Evolutionary conservation across 2,888 invertebrate species (phyloP).

Genomic region (Phaonia tiefii): DNA sequence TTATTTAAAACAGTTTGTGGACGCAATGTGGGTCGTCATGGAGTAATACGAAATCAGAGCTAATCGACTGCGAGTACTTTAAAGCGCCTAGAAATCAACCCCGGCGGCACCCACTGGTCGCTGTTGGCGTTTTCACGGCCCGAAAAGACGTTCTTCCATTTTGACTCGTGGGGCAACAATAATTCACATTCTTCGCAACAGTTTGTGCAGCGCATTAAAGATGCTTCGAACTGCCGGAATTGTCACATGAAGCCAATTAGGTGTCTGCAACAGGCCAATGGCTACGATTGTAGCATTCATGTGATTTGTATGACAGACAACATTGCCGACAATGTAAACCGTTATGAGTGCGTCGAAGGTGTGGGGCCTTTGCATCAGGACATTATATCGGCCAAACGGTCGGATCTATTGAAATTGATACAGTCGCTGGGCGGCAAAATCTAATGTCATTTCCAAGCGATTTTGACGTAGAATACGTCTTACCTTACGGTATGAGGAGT

Average conservation of each 20-base stretch:
- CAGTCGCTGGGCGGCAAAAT: slow-evolving; percentile 80
- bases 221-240: slow-evolving; percentile 76
- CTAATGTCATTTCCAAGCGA: slow-evolving; percentile 62
- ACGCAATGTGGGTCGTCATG: too few relatives aligned
- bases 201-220: slow-evolving; percentile 83
- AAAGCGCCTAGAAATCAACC: too few relatives aligned
- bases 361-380: slow-evolving; percentile 80
- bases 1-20: too few relatives aligned
- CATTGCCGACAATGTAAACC: slow-evolving; percentile 79
- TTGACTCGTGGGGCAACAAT: slow-evolving; percentile 87
- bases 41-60: too few relatives aligned
- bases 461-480: too few relatives aligned
- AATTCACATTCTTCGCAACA: slow-evolving; percentile 86
- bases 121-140: slow-evolving; percentile 88
- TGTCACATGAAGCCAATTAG: slow-evolving; percentile 82
- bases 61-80: too few relatives aligned
- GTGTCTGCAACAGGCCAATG: slow-evolving; percentile 90
- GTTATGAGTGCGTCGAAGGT: slow-evolving; percentile 77
- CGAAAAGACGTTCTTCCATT: slow-evolving; percentile 89
- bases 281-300: slow-evolving; percentile 95
- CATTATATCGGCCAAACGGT: slow-evolving; percentile 83
- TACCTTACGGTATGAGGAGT: too few relatives aligned
- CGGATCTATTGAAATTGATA: slow-evolving; percentile 84
- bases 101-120: slow-evolving; percentile 96
- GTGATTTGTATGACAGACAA: slow-evolving; percentile 90